Percentiles rank a stretch among this genome's conserved stretches.
These are phyloP conservation scores for Tetragonisca angustula DNA, from an alignment of 2,888 invertebrate species.

Conservation along the genomic window DNA sequence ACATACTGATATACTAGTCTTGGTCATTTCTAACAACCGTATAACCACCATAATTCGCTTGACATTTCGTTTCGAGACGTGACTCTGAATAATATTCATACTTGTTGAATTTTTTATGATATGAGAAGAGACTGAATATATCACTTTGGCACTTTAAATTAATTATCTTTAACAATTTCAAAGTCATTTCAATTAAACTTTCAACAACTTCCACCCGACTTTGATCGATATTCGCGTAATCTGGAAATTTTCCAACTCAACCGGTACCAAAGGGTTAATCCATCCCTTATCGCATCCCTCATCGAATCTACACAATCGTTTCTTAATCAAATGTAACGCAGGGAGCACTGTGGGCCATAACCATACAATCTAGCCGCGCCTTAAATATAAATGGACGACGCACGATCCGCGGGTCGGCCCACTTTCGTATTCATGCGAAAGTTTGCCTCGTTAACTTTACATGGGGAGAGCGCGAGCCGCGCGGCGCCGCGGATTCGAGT, in stretches of 20 bases:
- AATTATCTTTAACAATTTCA: not conserved
- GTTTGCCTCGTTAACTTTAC: constrained; percentile 82
- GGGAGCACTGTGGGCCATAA: constrained; percentile 74
- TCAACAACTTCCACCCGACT: not conserved
- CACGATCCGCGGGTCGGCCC: constrained; percentile 72
- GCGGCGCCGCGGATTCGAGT: constrained; percentile 71
- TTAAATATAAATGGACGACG: constrained; percentile 81
- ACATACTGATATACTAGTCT: not conserved
- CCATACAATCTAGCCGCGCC: constrained; percentile 80
- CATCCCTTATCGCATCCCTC: not conserved
- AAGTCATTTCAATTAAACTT: not conserved
- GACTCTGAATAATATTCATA: no score
- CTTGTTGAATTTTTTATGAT: no score
- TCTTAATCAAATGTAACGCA: constrained; percentile 16
- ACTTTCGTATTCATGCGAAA: constrained; percentile 82
- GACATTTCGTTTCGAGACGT: no score
- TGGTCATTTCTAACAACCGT: not conserved
- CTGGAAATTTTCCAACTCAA: not conserved
- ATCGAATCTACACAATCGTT: not conserved
- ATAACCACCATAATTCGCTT: not conserved
- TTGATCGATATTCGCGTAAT: not conserved
- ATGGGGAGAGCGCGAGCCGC: constrained; percentile 59
- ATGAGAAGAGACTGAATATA: not conserved
- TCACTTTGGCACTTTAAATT: not conserved
- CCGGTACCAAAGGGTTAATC: not conserved